Percentiles rank a stretch among this genome's conserved stretches.
phyloP scores from a whole-genome alignment of 2,888 invertebrate species.

The Coelopa pilipes region DNA sequence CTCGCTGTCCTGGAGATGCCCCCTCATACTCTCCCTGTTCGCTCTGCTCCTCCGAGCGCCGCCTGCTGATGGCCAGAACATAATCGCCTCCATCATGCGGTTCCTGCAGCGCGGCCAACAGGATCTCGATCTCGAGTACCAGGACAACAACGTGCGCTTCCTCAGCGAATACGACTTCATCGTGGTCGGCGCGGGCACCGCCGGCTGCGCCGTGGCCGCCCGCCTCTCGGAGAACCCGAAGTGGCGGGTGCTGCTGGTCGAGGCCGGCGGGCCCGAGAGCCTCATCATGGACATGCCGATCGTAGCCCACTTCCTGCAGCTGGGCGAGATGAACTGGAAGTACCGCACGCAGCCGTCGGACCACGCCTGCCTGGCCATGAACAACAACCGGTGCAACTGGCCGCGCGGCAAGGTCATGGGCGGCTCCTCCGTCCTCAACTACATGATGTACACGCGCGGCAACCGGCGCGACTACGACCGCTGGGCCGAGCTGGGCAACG shows the following conservation, averaged over 20 bases:
- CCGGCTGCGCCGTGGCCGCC: constrained; percentile 81
- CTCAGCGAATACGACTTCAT: constrained; percentile 78
- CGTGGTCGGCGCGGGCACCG: constrained; percentile 82
- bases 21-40: too few species aligned
- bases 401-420: constrained; percentile 86
- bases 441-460: constrained; percentile 83
- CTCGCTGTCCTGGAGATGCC: too few species aligned
- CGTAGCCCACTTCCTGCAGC: constrained; percentile 78
- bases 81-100: constrained; percentile 40
- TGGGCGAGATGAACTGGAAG: constrained; percentile 79
- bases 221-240: constrained; percentile 77
- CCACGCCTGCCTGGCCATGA: constrained; percentile 79
- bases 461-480: constrained; percentile 78
- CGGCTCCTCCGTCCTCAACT: constrained; percentile 82
- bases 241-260: constrained; percentile 75
- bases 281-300: constrained; percentile 81
- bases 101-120: constrained; percentile 61
- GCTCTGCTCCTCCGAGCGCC: too few species aligned
- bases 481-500: constrained; percentile 79
- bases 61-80: not conserved
- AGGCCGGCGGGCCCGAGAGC: constrained; percentile 79
- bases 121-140: constrained; percentile 60
- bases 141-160: constrained; percentile 56
- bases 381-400: constrained; percentile 80
- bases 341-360: constrained; percentile 83